Evolutionary conservation across 2,797 vertebrate genomes (phyloP), one percentile per base, ranked within the genome.

Genomic region (Sebastes iracundus): DNA sequence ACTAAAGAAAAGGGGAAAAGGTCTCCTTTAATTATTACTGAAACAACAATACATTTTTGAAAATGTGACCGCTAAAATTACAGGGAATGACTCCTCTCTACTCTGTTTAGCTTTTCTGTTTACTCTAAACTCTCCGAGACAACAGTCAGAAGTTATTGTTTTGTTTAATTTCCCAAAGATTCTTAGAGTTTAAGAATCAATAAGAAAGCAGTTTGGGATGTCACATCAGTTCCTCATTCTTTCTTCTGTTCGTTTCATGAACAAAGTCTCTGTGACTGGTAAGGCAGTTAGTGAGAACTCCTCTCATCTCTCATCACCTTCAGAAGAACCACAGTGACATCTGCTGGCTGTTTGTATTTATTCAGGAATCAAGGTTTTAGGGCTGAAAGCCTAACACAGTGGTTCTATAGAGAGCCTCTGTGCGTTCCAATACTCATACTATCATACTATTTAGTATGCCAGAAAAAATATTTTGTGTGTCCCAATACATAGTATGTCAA

Each of bases 271-370:
- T 25, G 27, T 61, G 3, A 23, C 7, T 7, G 20, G 8, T 11
- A 10, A 42, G 0, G 35, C n/a, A 0, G 53, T 30, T 10, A 3
- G 46, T 20, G 5, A 28, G 23, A 62, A 12, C 16, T 13, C n/a
- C 0, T 28, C 12, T 32, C 65, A 7, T n/a, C 12, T 66, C 3
- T 52, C 5, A 3, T 22, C 13, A 28, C 7, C 2, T 63, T 49
- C 49, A 52, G 80, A 86, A 52, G 87, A 80, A 53, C 1, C 81
- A 89, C 80, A 93, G 85, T 59, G 90, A 89, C 92, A 89, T 69
- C 93, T 93, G 76, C 79, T 92, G 93, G 88, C 12, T 49, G 7
- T 16, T 70, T 32, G 2, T 22, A 25, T 35, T 30, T 12, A 25
- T 64, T 22, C 46, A 75, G 10, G 1, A 25, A 30, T 16, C 0